A percentile compares a stretch with the other conserved stretches of the same genome.
Evolutionary conservation across 2,888 invertebrate genomes (phyloP).

Genomic region (Cephalotes varians): DNA sequence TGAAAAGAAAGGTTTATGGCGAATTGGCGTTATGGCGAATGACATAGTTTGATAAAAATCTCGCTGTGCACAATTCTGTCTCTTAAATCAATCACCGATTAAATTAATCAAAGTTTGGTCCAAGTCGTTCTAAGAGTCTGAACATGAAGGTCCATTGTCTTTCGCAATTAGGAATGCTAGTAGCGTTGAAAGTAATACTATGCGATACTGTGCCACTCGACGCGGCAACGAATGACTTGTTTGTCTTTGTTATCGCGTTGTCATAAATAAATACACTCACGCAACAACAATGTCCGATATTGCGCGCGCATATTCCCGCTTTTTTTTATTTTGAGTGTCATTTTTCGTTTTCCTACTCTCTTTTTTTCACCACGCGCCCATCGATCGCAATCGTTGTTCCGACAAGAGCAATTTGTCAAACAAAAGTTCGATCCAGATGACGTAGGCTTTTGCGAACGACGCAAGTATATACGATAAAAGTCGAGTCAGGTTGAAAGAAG

Average conservation of each 20-base stretch:
- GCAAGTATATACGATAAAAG: conserved; percentile 29
- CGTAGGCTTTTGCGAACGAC: conserved; percentile 35
- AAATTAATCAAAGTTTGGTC: not conserved
- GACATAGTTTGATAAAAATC: not conserved
- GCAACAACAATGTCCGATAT: conserved; percentile 43
- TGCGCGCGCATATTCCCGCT: not conserved
- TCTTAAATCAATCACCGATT: conserved; percentile 1
- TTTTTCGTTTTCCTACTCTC: conserved; percentile 12
- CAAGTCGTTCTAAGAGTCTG: not conserved
- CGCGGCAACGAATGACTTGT: conserved; percentile 41
- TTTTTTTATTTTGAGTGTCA: not conserved
- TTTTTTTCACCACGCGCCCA: conserved; percentile 1
- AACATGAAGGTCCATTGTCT: conserved; percentile 59
- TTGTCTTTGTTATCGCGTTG: conserved; percentile 66
- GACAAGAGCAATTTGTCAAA: conserved; percentile 51
- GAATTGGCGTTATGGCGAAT: not conserved
- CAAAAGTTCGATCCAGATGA: conserved; percentile 39
- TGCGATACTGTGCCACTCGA: conserved; percentile 63
- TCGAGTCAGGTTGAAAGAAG: conserved; percentile 26
- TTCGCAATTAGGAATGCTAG: conserved; percentile 68
- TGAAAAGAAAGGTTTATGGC: too few relatives aligned
- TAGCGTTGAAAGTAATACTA: conserved; percentile 59
- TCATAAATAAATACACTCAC: conserved; percentile 71
- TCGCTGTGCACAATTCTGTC: too few relatives aligned
- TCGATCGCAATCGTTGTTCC: conserved; percentile 46